These are phyloP conservation scores for Lucilia sericata DNA, from an alignment of 1,140 invertebrate species.

Conservation along the genomic window DNA sequence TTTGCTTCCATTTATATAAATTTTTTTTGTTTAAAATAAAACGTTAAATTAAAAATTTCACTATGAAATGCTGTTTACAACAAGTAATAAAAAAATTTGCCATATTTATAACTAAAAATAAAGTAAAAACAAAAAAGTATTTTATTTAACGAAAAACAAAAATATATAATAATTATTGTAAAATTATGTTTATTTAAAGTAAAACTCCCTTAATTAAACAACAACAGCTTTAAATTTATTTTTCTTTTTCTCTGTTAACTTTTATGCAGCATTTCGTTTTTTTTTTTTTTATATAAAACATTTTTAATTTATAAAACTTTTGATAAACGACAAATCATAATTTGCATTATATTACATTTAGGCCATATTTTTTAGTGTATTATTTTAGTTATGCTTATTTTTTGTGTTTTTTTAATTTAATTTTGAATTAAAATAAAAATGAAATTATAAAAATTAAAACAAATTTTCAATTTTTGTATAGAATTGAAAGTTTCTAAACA, in stretches of 20 bases:
- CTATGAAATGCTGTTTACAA: constrained; percentile 37
- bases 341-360: background rate
- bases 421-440: too few relatives aligned
- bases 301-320: background rate
- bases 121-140: constrained; percentile 36
- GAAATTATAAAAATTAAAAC: too few relatives aligned
- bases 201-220: background rate
- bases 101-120: constrained; percentile 36
- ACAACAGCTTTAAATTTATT: background rate
- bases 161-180: background rate
- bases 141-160: constrained; percentile 26
- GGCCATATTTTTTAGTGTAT: background rate
- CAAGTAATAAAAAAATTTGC: constrained; percentile 31
- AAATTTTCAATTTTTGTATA: too few relatives aligned
- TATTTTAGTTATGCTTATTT: background rate
- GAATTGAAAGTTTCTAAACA: too few relatives aligned
- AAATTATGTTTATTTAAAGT: constrained; percentile 17
- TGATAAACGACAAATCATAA: background rate
- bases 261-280: background rate
- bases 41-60: constrained; percentile 17
- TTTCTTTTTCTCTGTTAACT: background rate
- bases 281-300: constrained; percentile 12
- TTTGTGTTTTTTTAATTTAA: too few relatives aligned
- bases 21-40: constrained; percentile 34
- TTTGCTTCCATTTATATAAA: constrained; percentile 15